These are phyloP conservation scores for Antennarius striatus DNA, from an alignment of 2,113 vertebrate genomes.

Conservation along the genomic window DNA sequence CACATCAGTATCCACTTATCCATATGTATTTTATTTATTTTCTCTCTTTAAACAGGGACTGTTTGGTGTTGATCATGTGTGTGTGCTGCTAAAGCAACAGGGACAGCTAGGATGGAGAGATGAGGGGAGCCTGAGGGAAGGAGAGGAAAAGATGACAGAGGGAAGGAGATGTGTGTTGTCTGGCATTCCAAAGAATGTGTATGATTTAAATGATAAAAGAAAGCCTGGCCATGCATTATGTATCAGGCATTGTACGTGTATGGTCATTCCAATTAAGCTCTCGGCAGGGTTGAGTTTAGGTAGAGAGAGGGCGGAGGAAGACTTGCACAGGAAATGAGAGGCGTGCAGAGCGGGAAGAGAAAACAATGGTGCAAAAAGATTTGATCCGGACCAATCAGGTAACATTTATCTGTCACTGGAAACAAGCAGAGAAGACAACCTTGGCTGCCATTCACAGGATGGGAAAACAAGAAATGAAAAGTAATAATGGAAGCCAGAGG, in stretches of 20 bases:
- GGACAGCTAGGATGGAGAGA: slow-evolving; percentile 43
- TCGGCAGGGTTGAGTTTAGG: slow-evolving; percentile 44
- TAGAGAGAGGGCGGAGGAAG: slow-evolving; percentile 15
- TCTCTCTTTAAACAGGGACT: slow-evolving; percentile 42
- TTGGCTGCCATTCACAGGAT: slow-evolving; percentile 23
- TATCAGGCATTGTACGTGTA: slow-evolving; percentile 66
- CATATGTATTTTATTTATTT: too few species aligned
- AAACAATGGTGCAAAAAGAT: slow-evolving; percentile 47
- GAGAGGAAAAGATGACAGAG: slow-evolving; percentile 1
- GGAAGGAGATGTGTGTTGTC: slow-evolving; percentile 59
- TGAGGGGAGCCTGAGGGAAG: too few species aligned
- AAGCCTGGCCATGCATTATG: slow-evolving; percentile 74
- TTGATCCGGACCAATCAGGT: slow-evolving; percentile 54
- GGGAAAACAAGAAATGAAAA: slow-evolving; percentile 27
- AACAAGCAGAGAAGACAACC: slow-evolving; percentile 35
- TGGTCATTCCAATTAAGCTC: slow-evolving; percentile 75
- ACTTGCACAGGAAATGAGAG: slow-evolving; percentile 47
- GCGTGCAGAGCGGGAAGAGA: slow-evolving; percentile 24
- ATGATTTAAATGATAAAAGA: slow-evolving; percentile 81
- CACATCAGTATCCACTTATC: too few species aligned
- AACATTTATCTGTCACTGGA: slow-evolving; percentile 42
- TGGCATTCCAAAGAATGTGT: slow-evolving; percentile 68
- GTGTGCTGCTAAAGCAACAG: slow-evolving; percentile 34
- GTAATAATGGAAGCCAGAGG: slow-evolving; percentile 40
- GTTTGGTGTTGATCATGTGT: slow-evolving; percentile 26